Evolutionary conservation across 2,113 vertebrate species (phyloP), one percentile per base, ranked within the genome.

Genomic region (Ploceus nigricollis): DNA sequence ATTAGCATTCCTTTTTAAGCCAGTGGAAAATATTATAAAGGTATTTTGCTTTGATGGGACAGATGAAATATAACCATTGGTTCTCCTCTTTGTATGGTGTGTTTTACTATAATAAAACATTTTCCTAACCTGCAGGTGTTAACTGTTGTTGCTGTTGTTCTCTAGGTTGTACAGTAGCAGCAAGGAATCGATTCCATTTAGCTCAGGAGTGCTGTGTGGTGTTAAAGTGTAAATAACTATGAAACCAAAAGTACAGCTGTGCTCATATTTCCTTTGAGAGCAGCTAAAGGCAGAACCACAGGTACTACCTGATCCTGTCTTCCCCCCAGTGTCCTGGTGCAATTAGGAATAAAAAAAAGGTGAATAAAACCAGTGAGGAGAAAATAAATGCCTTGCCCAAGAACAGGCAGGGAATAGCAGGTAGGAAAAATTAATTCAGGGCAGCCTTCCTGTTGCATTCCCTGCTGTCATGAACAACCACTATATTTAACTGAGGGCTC

Each of bases 71-170:
- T 24, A 80, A 27, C 39, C 39, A 82, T 72, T 91, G 40, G 3
- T 14, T 86, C 15, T 92, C 0, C 0, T 60, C 13, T 71, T 13
- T 69, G 30, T 85, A 40, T 50, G 44, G 21, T 82, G 44, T 81
- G 31, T 89, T 93, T 90, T 64, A 75, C 64, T 89, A 10, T 33
- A 96, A 96, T 95, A 97, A 97, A 96, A 81, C 18, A 69, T 84
- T 84, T 80, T 93, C 40, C 44, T 92, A 90, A 90, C n/a, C 72
- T 10, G 2, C 69, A 71, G 31, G 27, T 53, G 23, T 63, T 92
- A 13, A 13, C 3, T 89, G 37, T 63, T 90, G 7, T 27, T 90
- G 50, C 35, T 75, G 39, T 61, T 93, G 45, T 91, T 94, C 68
- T 88, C 40, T 51, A 25, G 39, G 40, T 76, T 87, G 31, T 85